Evolutionary conservation across 2,113 vertebrate genomes (phyloP).

Genomic region (Nerophis ophidion): DNA sequence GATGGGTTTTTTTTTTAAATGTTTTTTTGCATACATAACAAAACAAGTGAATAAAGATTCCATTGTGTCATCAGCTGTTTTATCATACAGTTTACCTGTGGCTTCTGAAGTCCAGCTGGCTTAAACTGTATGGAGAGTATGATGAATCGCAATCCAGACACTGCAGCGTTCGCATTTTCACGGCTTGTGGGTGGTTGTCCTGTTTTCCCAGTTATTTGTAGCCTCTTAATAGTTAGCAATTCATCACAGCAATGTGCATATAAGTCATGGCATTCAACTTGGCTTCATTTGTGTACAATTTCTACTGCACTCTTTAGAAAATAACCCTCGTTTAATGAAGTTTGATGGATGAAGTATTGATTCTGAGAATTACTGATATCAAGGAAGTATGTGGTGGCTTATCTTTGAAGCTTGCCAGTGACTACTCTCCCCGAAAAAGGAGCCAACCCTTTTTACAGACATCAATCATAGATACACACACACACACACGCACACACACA

Average conservation of each 20-base stretch:
- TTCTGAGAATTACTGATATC: slow-evolving; percentile 7
- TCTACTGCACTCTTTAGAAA: neutral
- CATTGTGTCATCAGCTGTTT: neutral
- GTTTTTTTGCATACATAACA: neutral
- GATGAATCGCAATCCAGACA: slow-evolving; percentile 47
- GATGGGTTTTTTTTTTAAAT: neutral
- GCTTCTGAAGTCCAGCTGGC: slow-evolving; percentile 36
- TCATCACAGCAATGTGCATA: slow-evolving; percentile 28
- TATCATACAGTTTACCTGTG: slow-evolving; percentile 27
- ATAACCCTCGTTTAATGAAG: neutral
- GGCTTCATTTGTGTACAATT: slow-evolving; percentile 12
- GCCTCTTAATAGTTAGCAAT: slow-evolving; percentile 38
- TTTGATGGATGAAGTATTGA: neutral
- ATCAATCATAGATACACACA: slow-evolving; percentile 13
- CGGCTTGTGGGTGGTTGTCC: slow-evolving; percentile 39
- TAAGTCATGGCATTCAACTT: neutral
- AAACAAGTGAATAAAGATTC: slow-evolving; percentile 2
- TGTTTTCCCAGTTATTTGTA: slow-evolving; percentile 49
- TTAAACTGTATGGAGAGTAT: slow-evolving; percentile 21
- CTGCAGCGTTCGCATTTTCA: slow-evolving; percentile 53
- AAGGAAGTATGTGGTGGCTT: slow-evolving; percentile 42
- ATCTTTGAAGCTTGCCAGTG: slow-evolving; percentile 47
- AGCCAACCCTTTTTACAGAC: slow-evolving; percentile 49
- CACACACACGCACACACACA: slow-evolving; percentile 2
- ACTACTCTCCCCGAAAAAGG: slow-evolving; percentile 32